These are phyloP conservation scores for Gisinianus flammeolus DNA, from an alignment of 2,888 invertebrate species.

Conservation along the genomic window DNA sequence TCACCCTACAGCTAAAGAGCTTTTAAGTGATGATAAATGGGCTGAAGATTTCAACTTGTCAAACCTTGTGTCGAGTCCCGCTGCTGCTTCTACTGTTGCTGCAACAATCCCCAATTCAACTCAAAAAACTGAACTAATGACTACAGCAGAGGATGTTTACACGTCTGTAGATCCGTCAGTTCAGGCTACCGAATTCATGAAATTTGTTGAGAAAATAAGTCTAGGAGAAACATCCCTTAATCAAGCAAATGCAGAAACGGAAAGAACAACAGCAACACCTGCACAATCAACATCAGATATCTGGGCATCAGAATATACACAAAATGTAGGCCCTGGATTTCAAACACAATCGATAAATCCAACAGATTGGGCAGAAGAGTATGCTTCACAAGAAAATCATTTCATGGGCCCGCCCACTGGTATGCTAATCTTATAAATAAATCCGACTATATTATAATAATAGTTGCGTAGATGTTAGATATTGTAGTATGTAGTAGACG, in stretches of 20 bases:
- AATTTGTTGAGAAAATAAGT: conserved; percentile 53
- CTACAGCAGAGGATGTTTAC: conserved; percentile 48
- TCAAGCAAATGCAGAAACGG: not conserved
- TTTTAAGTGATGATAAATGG: conserved; percentile 54
- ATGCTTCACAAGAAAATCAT: conserved; percentile 45
- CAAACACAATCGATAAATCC: not conserved
- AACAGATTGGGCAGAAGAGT: conserved; percentile 61
- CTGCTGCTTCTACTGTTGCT: not conserved
- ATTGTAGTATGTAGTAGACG: too few species aligned
- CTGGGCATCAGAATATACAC: conserved; percentile 25
- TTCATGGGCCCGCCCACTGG: not conserved
- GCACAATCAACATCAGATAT: conserved; percentile 50
- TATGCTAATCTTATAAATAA: too few species aligned
- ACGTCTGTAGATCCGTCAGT: conserved; percentile 50
- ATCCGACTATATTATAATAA: too few species aligned
- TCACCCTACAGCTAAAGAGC: conserved; percentile 45
- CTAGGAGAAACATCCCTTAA: conserved; percentile 44
- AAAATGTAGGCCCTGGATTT: not conserved
- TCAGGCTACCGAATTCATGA: conserved; percentile 56
- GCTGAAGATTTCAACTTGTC: conserved; percentile 23
- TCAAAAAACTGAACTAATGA: conserved; percentile 51
- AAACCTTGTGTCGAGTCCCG: not conserved
- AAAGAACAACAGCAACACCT: conserved; percentile 57
- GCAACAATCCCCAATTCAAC: not conserved
- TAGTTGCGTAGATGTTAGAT: too few species aligned